Evolutionary conservation across 2,113 vertebrate genomes (phyloP).

Genomic region (Anoplopoma fimbria): DNA sequence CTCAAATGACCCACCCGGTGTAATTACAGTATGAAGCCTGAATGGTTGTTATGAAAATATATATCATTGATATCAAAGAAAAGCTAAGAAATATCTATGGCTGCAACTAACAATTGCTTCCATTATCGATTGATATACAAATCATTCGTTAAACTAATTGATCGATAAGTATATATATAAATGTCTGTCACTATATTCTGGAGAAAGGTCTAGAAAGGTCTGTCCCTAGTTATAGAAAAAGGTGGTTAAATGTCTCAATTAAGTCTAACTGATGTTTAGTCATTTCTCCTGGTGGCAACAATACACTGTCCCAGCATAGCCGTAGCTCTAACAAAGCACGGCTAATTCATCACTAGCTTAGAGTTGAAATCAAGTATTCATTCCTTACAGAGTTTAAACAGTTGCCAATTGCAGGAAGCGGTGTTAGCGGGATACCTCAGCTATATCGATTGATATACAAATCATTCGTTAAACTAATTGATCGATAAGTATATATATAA

Average conservation of each 20-base stretch:
- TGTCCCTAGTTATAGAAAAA: too few relatives aligned
- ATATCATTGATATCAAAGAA: background rate
- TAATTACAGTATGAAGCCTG: background rate
- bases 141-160: too few relatives aligned
- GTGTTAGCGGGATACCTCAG: slow-evolving; percentile 2
- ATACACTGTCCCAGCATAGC: background rate
- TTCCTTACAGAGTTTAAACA: background rate
- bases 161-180: too few relatives aligned
- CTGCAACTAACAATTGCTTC: background rate
- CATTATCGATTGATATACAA: background rate
- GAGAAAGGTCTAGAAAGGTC: too few relatives aligned
- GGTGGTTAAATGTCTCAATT: too few relatives aligned
- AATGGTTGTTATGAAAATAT: background rate
- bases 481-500: too few relatives aligned
- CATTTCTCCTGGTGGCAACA: background rate
- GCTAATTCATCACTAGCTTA: slow-evolving; percentile 7
- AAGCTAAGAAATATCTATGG: background rate
- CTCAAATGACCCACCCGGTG: background rate
- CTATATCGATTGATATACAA: background rate
- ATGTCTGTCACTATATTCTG: too few relatives aligned
- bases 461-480: too few relatives aligned
- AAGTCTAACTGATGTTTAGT: too few relatives aligned
- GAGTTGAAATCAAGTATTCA: background rate
- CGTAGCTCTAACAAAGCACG: background rate
- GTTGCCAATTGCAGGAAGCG: slow-evolving; percentile 6